Evolutionary conservation across 2,113 vertebrate genomes (phyloP).

Genomic region (Trochalopteron elliotii): DNA sequence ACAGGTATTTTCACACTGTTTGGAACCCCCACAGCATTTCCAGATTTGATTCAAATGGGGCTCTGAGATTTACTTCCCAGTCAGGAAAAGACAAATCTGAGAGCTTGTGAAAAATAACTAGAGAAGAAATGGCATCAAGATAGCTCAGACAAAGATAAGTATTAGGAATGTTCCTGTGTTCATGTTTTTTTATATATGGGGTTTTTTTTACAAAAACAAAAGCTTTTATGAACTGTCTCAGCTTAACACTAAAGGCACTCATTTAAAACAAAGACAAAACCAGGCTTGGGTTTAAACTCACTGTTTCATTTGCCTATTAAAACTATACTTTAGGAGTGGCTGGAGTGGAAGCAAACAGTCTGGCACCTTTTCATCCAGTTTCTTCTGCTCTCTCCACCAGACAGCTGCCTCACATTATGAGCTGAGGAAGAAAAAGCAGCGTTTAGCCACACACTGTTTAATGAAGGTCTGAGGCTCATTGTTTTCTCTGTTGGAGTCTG

Average conservation of each 20-base stretch:
- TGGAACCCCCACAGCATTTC: background rate
- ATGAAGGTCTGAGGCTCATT: background rate
- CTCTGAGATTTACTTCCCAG: background rate
- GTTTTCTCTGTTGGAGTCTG: background rate
- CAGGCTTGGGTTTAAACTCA: background rate
- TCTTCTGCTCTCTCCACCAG: background rate
- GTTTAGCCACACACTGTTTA: background rate
- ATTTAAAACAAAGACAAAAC: background rate
- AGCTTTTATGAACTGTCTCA: background rate
- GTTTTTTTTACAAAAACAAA: background rate
- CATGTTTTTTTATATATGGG: background rate
- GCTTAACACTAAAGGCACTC: background rate
- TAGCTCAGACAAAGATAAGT: background rate
- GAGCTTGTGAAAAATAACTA: background rate
- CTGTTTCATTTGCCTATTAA: background rate
- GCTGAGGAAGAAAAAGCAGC: background rate
- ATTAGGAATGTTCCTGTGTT: background rate
- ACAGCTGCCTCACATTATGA: background rate
- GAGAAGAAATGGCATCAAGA: background rate
- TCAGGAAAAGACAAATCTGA: background rate
- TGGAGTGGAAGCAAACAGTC: background rate
- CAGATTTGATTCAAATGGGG: background rate
- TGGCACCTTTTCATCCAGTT: background rate
- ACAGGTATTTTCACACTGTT: background rate
- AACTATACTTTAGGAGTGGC: background rate